A percentile compares a stretch with the other conserved stretches of the same genome.
These are phyloP conservation scores for Lepas anatifera DNA, from an alignment of 2,888 invertebrate species.

Conservation along the genomic window DNA sequence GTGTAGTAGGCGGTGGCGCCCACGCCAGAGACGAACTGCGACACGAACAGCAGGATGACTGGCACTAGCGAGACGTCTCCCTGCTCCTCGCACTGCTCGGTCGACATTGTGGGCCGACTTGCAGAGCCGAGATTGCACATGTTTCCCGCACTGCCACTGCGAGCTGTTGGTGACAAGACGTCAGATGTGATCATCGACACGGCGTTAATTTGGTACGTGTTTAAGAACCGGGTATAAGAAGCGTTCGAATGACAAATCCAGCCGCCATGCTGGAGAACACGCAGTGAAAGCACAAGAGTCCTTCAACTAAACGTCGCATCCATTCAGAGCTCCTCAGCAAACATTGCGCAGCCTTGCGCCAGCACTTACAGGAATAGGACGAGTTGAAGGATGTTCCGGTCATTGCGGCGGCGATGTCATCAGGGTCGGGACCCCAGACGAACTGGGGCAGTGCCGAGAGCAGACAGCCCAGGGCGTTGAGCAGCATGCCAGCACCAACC, in stretches of 20 bases:
- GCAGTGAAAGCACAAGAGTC: no score
- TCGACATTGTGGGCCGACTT: no score
- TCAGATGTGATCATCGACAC: no score
- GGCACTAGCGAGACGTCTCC: slow-evolving; percentile 21
- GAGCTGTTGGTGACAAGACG: no score
- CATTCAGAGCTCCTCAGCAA: no score
- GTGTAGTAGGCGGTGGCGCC: slow-evolving; percentile 53
- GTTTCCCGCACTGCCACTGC: no score
- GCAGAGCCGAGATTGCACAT: no score
- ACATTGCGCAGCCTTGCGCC: not conserved
- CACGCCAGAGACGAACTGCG: slow-evolving; percentile 54
- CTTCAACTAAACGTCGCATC: no score
- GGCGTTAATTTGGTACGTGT: no score
- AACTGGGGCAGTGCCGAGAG: slow-evolving; percentile 22
- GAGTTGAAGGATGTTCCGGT: not conserved
- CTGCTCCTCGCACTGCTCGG: slow-evolving; percentile 20
- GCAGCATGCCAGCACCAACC: slow-evolving; percentile 22
- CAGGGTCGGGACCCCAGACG: slow-evolving; percentile 22
- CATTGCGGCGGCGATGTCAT: slow-evolving; percentile 15
- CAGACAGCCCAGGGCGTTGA: slow-evolving; percentile 19
- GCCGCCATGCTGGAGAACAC: no score
- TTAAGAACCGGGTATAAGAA: no score
- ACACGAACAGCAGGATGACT: slow-evolving; percentile 47
- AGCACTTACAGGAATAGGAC: not conserved
- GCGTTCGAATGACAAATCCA: no score